Evolutionary conservation across 2,797 vertebrate genomes (phyloP), one percentile per base, ranked within the genome.

Genomic region (Galagoides demidoff): DNA sequence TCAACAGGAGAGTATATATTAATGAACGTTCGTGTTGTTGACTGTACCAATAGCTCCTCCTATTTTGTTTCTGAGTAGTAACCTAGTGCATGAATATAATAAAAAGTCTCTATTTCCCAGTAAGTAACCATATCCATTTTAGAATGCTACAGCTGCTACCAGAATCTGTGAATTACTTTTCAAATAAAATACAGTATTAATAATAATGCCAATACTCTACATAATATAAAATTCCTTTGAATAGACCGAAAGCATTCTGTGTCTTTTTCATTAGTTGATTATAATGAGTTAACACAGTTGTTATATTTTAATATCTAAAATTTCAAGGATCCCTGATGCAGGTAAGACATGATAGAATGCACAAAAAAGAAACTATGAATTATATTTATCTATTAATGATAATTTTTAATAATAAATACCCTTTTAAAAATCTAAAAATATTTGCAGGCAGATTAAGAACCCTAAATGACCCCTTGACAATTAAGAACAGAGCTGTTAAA

Each of bases 381-480:
- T 4, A 85, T 25, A 77, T 71, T 27, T 5, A 87, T 27, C 37
- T 2, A 0, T 31, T 93, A 97, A 61, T 37, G 83, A 81, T 20
- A 70, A 0, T 85, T 95, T 96, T 91, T 76, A 92, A 4, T 31
- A 87, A 55, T 25, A 87, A 96, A 96, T 59, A 71, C n/a, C 16
- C 61, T 73, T 2, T 63, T 61, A 71, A 83, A 86, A 34, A 85
- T 93, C 27, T 7, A n/a, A 68, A 90, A 85, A 90, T 63, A 61
- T 10, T 19, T 31, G 31, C 37, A 63, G 76, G 64, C 74, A 96
- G 90, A 25, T 61, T 70, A 83, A 96, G 83, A 97, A 90, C 89
- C 91, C 81, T 27, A 97, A 88, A 95, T 85, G 92, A 96, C 97
- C 96, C 85, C 76, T 93, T 71, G 96, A 85, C 49, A 95, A 64